Conservation (phyloP, 2,888 invertebrate species). For the Linyphia triangularis region DNA sequence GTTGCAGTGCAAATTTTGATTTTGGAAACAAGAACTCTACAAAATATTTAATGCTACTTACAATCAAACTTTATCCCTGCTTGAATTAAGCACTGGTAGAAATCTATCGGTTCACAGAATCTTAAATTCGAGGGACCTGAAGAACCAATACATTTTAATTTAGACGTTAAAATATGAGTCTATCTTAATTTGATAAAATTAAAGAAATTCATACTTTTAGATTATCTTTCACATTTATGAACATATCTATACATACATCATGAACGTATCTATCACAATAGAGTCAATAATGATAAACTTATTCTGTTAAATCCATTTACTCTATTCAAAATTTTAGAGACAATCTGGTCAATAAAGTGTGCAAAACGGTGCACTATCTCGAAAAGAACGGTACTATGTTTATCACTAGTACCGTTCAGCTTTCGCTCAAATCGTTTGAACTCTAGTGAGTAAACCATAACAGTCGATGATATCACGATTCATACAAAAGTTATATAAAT, state of each 20-base stretch:
- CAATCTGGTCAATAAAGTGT: too few relatives aligned
- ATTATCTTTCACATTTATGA: background rate
- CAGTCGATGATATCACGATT: too few relatives aligned
- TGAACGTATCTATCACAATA: background rate
- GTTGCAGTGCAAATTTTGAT: background rate
- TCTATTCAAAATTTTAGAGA: too few relatives aligned
- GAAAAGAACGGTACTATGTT: too few relatives aligned
- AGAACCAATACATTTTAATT: background rate
- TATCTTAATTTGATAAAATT: background rate
- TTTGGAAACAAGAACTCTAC: background rate
- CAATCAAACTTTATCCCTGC: background rate
- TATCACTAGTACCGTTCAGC: too few relatives aligned
- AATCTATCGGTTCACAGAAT: constrained; percentile 13
- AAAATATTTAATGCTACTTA: background rate
- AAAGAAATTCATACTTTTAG: background rate
- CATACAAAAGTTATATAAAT: too few relatives aligned
- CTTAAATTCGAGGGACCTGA: background rate
- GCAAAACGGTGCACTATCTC: too few relatives aligned
- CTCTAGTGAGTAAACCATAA: too few relatives aligned
- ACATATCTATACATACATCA: background rate
- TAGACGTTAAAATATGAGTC: background rate
- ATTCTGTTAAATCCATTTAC: too few relatives aligned
- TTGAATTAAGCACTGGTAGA: constrained; percentile 11
- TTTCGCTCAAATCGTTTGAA: too few relatives aligned
- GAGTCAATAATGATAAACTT: background rate